These are phyloP conservation scores for Parnassius orleans DNA, from an alignment of 2,888 invertebrate genomes.

Conservation along the genomic window DNA sequence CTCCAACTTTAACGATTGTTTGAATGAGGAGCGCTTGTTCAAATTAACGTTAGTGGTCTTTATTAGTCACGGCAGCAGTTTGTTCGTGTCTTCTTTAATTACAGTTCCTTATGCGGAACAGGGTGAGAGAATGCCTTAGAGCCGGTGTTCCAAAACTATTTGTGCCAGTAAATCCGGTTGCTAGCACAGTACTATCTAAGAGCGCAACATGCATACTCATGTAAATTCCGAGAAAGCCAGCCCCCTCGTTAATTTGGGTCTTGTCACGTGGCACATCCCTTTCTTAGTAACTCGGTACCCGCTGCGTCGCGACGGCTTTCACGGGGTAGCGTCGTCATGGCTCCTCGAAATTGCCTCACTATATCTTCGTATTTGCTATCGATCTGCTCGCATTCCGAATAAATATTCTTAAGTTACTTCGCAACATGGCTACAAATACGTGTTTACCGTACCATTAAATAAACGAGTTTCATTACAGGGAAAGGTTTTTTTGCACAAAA, in stretches of 20 bases:
- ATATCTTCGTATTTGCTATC: conserved; percentile 56
- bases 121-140: conserved; percentile 36
- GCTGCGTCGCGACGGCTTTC: conserved; percentile 38
- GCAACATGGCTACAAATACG: conserved; percentile 19
- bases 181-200: conserved; percentile 58
- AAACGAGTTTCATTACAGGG: conserved; percentile 19
- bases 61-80: conserved; percentile 43
- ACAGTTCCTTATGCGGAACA: conserved; percentile 52
- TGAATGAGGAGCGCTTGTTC: conserved; percentile 34
- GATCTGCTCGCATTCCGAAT: conserved; percentile 41
- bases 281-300: conserved; percentile 61
- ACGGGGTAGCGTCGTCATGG: conserved; percentile 49
- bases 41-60: conserved; percentile 41
- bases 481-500: neutral
- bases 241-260: conserved; percentile 69
- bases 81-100: conserved; percentile 65
- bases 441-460: conserved; percentile 24
- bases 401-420: conserved; percentile 36
- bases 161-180: conserved; percentile 66
- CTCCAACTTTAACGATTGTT: conserved; percentile 32
- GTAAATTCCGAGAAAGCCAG: conserved; percentile 66
- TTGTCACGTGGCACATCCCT: conserved; percentile 74
- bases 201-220: conserved; percentile 74
- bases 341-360: conserved; percentile 53
- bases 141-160: conserved; percentile 68